These are phyloP conservation scores for Castor canadensis DNA, from an alignment of 2,113 vertebrate species.

Conservation along the genomic window DNA sequence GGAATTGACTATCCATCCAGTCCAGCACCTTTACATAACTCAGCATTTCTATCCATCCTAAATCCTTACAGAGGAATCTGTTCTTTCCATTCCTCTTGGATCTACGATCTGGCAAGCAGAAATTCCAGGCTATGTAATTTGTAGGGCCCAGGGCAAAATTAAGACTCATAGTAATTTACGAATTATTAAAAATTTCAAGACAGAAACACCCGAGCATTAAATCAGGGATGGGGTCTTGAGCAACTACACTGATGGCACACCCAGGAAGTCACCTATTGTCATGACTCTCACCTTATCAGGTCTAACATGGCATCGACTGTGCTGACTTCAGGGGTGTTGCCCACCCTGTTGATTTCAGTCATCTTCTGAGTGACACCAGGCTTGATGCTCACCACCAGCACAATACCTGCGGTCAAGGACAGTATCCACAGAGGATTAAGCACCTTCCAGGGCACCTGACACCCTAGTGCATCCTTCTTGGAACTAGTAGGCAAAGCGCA, in stretches of 20 bases:
- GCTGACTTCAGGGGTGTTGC: slow-evolving; percentile 92
- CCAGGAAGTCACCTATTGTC: neutral
- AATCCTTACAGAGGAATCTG: neutral
- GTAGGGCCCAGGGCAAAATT: neutral
- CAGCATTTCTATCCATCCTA: neutral
- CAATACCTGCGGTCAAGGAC: slow-evolving; percentile 87
- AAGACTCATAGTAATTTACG: neutral
- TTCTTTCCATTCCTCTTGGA: neutral
- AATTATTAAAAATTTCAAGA: neutral
- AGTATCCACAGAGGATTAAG: slow-evolving; percentile 39
- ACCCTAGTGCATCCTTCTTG: neutral
- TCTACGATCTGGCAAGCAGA: neutral
- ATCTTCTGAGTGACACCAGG: slow-evolving; percentile 93
- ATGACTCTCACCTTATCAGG: slow-evolving; percentile 90
- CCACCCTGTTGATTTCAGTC: slow-evolving; percentile 90
- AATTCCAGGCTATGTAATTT: neutral
- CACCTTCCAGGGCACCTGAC: neutral
- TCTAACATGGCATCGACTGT: slow-evolving; percentile 96
- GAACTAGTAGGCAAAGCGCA: neutral
- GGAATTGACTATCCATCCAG: neutral
- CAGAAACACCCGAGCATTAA: neutral
- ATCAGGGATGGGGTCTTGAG: neutral
- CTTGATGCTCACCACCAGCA: slow-evolving; percentile 95
- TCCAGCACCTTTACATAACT: neutral
- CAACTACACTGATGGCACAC: accelerated